phyloP scores from a whole-genome alignment of 2,113 vertebrate genomes.

The Picathartes gymnocephalus region DNA sequence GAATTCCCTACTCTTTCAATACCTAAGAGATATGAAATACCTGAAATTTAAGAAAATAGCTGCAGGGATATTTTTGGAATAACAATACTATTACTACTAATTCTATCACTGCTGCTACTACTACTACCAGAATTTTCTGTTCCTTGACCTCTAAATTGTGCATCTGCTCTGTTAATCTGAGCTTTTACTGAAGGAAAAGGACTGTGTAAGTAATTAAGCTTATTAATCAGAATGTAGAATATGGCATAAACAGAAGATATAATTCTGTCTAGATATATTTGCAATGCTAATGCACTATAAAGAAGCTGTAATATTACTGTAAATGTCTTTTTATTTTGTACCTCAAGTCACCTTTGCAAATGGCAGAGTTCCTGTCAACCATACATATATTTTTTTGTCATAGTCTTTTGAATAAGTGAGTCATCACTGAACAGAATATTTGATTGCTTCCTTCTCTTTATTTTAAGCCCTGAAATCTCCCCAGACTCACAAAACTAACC shows the following conservation, averaged over 20 bases:
- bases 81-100: neutral
- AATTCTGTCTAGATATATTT: neutral
- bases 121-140: neutral
- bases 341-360: conserved; percentile 28
- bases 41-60: neutral
- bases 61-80: neutral
- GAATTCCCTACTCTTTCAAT: neutral
- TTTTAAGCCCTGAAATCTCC: conserved; percentile 22
- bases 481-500: neutral
- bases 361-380: neutral
- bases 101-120: neutral
- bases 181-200: neutral
- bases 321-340: neutral
- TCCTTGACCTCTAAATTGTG: neutral
- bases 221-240: neutral
- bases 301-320: neutral
- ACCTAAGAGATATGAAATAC: neutral
- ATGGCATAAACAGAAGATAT: neutral
- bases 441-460: conserved; percentile 30
- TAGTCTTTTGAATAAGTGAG: neutral
- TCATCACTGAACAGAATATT: conserved; percentile 14
- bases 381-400: neutral
- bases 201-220: neutral
- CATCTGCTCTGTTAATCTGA: neutral
- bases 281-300: neutral